These are phyloP conservation scores for Thalassarche chlororhynchos DNA, from an alignment of 2,113 vertebrate genomes.

Conservation along the genomic window DNA sequence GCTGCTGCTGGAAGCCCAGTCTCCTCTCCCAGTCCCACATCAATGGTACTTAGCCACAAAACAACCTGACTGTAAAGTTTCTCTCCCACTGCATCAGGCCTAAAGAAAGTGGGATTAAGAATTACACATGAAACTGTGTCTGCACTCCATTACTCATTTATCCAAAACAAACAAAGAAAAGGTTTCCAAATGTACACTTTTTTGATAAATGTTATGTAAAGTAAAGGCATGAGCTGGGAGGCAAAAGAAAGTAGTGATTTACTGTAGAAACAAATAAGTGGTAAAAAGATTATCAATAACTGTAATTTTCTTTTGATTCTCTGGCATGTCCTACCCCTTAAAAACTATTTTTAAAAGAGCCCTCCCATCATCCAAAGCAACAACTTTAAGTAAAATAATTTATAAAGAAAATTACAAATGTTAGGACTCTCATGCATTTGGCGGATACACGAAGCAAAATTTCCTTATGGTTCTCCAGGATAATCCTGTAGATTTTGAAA, in stretches of 20 bases:
- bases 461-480: not conserved
- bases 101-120: not conserved
- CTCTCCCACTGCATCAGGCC: not conserved
- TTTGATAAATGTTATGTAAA: not conserved
- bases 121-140: not conserved
- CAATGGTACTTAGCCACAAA: not conserved
- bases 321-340: not conserved
- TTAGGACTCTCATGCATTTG: not conserved
- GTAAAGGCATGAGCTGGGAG: not conserved
- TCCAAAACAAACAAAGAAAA: not conserved
- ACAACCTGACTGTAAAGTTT: not conserved
- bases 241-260: not conserved
- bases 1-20: not conserved
- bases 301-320: not conserved
- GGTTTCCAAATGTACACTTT: not conserved
- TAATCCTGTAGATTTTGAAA: not conserved
- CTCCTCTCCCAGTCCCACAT: not conserved
- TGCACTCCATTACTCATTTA: not conserved
- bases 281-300: not conserved
- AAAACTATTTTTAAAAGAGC: not conserved
- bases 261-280: not conserved
- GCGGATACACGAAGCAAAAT: not conserved
- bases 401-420: not conserved
- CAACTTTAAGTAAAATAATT: not conserved
- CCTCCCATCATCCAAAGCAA: not conserved